phyloP scores from a whole-genome alignment of 2,888 invertebrate genomes.

The Cyaniris semiargus region DNA sequence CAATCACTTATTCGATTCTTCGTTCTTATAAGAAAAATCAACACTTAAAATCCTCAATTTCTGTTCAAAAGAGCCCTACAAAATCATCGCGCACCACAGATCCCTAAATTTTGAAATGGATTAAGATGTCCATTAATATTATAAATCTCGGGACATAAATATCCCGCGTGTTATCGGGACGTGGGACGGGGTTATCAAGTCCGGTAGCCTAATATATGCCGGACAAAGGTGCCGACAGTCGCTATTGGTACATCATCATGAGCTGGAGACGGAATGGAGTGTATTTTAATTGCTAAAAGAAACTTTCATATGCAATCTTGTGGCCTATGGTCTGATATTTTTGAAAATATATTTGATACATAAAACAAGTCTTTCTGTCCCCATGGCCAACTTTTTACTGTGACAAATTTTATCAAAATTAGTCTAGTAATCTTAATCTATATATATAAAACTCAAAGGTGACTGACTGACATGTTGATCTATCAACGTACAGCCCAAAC shows the following conservation, averaged over 20 bases:
- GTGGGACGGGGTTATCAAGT: conserved; percentile 52
- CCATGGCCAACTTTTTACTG: too few relatives aligned
- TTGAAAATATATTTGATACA: too few relatives aligned
- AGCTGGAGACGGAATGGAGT: not conserved
- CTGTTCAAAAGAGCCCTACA: not conserved
- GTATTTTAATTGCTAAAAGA: too few relatives aligned
- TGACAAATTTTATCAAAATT: too few relatives aligned
- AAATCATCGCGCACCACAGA: not conserved
- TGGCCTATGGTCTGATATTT: too few relatives aligned
- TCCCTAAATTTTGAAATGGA: conserved; percentile 9
- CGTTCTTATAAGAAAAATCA: not conserved
- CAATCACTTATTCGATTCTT: too few relatives aligned
- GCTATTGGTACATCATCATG: not conserved
- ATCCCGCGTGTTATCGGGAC: conserved; percentile 37
- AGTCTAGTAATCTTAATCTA: too few relatives aligned
- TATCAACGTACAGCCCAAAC: too few relatives aligned
- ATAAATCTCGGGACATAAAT: conserved; percentile 35
- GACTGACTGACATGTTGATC: too few relatives aligned
- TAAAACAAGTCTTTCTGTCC: too few relatives aligned
- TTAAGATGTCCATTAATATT: conserved; percentile 29
- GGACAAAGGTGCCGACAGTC: conserved; percentile 34
- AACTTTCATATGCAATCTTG: too few relatives aligned
- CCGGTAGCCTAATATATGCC: conserved; percentile 77
- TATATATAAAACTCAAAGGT: too few relatives aligned
- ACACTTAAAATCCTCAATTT: not conserved